Base-by-base conservation (phyloP, 2,797 vertebrate genomes). In the Sebastes cheni region DNA sequence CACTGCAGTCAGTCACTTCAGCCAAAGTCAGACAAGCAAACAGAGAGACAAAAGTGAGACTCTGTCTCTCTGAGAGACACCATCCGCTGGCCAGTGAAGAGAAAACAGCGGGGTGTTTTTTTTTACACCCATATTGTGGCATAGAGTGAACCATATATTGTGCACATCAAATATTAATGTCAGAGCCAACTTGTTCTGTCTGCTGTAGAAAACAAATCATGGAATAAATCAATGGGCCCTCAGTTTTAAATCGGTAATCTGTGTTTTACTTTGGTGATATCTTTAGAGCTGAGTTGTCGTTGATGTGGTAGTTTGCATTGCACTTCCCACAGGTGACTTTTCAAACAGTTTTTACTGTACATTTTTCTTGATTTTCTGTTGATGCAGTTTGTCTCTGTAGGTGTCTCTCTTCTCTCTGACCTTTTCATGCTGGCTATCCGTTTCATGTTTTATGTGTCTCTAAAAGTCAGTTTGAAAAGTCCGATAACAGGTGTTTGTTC, bases 11-110 rank as follows among this genome's bases (percentile, higher is more conserved):
- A 7, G 20, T 9, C 62, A 13, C 67, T 58, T 2, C 3, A 52
- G 89, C 86, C 75, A 73, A 39, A 75, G 72, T 36, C 54, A 72
- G 58, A 69, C 69, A 11, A n/a, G 50, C 52, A 56, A 62, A 86
- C 75, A 50, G 34, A 72, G 54, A 86, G 27, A 88, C 83, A 79
- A 80, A 74, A 81, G 88, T 74, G 56, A 82, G 69, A 65, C n/a
- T 54, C 1, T 16, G 39, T 1, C 16, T 58, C 27, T 75, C n/a
- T 50, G 76, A 75, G 80, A 73, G 70, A 77, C 77, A 68, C 65
- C 67, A 29, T 74, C 76, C 74, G 5, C 73, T 76, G 75, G 66
- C 23, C 80, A 8, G 74, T 1, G 23, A 67, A 12, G 59, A 62
- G 72, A 75, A 62, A 75, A 75, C 80, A 76, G 65, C 30, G 70